Evolutionary conservation across 2,797 vertebrate species (phyloP).

Genomic region (Gobio occitaniae): DNA sequence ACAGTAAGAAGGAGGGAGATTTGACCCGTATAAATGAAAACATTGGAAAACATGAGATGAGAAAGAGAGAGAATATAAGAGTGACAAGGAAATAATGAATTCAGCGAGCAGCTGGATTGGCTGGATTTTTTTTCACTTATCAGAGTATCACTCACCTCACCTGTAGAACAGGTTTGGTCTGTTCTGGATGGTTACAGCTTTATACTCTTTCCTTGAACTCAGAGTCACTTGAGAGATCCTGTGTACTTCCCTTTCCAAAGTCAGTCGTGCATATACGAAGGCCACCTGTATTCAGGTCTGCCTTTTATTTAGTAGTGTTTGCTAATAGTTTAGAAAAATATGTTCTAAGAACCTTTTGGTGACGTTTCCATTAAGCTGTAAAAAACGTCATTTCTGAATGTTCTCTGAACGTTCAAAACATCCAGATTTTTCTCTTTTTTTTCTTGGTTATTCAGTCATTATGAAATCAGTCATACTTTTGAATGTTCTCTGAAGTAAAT

Average conservation of each 20-base stretch:
- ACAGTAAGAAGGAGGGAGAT: background rate
- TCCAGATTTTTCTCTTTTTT: background rate
- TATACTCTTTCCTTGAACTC: background rate
- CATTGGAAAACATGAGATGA: background rate
- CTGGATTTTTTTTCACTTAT: conserved; percentile 4
- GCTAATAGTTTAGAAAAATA: background rate
- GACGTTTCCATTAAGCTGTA: background rate
- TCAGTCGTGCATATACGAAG: background rate
- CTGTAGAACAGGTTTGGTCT: conserved; percentile 73
- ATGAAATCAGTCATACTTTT: background rate
- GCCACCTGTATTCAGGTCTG: background rate
- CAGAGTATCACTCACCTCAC: conserved; percentile 59
- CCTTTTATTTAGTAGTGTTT: background rate
- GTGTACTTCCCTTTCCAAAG: background rate
- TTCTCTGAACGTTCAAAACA: background rate
- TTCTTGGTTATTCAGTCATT: too few species aligned
- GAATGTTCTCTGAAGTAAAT: background rate
- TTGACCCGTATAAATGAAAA: background rate
- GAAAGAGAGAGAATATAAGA: background rate
- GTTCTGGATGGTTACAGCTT: conserved; percentile 24
- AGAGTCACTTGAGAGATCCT: background rate
- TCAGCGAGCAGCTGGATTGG: background rate
- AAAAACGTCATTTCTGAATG: too few species aligned
- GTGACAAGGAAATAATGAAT: background rate
- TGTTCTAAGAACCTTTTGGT: background rate